phyloP scores from a whole-genome alignment of 1,140 invertebrate genomes.

The Bombus confusus region DNA sequence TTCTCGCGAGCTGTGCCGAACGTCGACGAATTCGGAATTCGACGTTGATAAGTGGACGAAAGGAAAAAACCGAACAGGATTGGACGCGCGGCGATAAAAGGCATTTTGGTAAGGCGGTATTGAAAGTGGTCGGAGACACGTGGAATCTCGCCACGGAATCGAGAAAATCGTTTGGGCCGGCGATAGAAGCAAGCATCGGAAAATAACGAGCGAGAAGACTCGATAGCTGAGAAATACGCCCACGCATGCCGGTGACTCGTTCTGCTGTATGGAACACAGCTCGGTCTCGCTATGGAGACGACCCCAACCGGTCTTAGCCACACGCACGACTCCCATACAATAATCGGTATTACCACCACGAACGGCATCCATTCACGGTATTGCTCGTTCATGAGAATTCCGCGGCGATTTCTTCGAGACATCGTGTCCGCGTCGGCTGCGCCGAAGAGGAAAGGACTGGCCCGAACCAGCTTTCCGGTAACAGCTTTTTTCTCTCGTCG shows the following conservation, averaged over 20 bases:
- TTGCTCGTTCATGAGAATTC: slow-evolving; percentile 67
- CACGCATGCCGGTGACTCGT: slow-evolving; percentile 62
- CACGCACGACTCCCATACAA: slow-evolving; percentile 51
- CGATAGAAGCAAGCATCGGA: not conserved
- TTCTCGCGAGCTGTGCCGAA: not conserved
- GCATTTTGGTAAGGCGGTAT: not conserved
- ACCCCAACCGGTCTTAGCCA: slow-evolving; percentile 67
- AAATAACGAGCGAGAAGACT: slow-evolving; percentile 59
- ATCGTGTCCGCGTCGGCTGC: not conserved
- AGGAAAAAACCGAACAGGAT: too few relatives aligned
- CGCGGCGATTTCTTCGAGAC: slow-evolving; percentile 50
- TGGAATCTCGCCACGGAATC: not conserved
- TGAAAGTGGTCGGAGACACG: too few relatives aligned
- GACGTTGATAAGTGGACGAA: not conserved
- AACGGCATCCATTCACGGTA: slow-evolving; percentile 67
- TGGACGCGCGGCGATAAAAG: not conserved
- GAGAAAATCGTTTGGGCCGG: not conserved
- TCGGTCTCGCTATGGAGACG: slow-evolving; percentile 54
- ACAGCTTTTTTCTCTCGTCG: not conserved
- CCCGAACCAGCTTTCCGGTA: slow-evolving; percentile 15
- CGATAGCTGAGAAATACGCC: slow-evolving; percentile 68
- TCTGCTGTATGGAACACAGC: slow-evolving; percentile 33
- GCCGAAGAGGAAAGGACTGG: not conserved
- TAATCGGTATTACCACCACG: slow-evolving; percentile 63
- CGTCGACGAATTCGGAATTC: not conserved